Percentiles rank a stretch among this genome's conserved stretches.
phyloP scores from a whole-genome alignment of 2,797 vertebrate species.

The Rhinophrynus dorsalis region DNA sequence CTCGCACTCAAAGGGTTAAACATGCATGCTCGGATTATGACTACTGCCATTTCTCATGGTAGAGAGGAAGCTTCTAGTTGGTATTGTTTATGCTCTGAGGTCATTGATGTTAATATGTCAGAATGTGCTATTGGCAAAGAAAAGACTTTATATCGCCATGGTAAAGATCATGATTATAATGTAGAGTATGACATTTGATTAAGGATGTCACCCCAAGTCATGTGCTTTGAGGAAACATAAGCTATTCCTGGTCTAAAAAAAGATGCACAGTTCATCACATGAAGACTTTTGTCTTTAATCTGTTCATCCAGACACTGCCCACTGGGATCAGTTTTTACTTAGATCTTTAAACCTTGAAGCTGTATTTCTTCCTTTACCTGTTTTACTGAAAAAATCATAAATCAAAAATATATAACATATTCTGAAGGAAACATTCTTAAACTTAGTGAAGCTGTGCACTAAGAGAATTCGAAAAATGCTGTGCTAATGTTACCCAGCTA shows the following conservation, averaged over 20 bases:
- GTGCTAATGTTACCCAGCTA: too few species aligned
- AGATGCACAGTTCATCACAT: constrained; percentile 5
- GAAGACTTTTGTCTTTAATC: constrained; percentile 9
- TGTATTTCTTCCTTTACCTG: background rate
- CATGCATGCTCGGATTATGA: too few species aligned
- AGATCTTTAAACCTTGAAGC: constrained; percentile 6
- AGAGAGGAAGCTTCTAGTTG: background rate
- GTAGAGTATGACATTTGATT: constrained; percentile 28
- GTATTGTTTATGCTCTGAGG: constrained; percentile 21
- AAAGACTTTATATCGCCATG: background rate
- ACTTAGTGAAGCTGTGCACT: too few species aligned
- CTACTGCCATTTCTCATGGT: background rate
- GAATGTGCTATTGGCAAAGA: constrained; percentile 9
- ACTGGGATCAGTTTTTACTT: constrained; percentile 3
- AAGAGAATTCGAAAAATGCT: too few species aligned
- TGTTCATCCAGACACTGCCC: constrained; percentile 17
- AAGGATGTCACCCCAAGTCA: constrained; percentile 27
- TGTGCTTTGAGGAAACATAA: background rate
- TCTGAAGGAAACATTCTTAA: too few species aligned
- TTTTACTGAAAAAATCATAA: constrained; percentile 1
- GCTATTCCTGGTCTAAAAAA: background rate
- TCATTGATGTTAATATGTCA: constrained; percentile 30
- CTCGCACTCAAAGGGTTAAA: too few species aligned
- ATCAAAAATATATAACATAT: too few species aligned
- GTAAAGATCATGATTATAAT: constrained; percentile 18